Base-by-base conservation (phyloP, 1,140 invertebrate genomes). In the Ips typographus region DNA sequence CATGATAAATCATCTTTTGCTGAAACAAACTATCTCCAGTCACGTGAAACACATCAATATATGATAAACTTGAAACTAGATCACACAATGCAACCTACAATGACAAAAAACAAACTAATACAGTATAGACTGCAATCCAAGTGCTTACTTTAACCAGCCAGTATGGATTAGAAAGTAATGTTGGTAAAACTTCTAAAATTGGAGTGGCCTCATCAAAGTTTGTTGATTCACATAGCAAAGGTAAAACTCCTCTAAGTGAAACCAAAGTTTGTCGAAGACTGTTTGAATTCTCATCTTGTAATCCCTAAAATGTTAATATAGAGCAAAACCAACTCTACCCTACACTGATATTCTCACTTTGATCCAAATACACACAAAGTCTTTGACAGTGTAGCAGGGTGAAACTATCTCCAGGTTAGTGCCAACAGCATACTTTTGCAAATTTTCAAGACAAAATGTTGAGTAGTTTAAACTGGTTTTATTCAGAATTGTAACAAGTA, bases 71-170 rank as follows among this genome's bases (percentile, higher is more conserved):
- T 44, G 83, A 81, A 37, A 91, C 73, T 4, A 91, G 73, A 74
- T 90, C 86, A 41, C 87, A 77, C 59, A 91, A 78, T 78, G 89
- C 84, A 8, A 82, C 82, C 81, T 83, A 64, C 43, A 77, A 78
- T 62, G 47, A 7, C 6, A 58, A 36, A 55, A 55, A 40, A 58
- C 7, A 58, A 58, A 61, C 7, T 47, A 36, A 8, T 36, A 44
- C 36, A 61, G 5, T 22, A 22, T 22, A 22, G 22, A 22, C 22
- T 22, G 22, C 22, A 22, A 22, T 22, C 22, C 22, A 22, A 22
- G 47, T 47, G 37, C 62, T 72, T 75, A 94, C 89, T 83, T 93
- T 94, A 38, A 94, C 89, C 7, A 96, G 83, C 90, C 94, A 96
- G 81, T 96, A 96, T 0, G 88, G 85, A 82, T 94, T 94, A 49